These are phyloP conservation scores for Cyanistes caeruleus DNA, from an alignment of 2,113 vertebrate genomes.

Conservation along the genomic window DNA sequence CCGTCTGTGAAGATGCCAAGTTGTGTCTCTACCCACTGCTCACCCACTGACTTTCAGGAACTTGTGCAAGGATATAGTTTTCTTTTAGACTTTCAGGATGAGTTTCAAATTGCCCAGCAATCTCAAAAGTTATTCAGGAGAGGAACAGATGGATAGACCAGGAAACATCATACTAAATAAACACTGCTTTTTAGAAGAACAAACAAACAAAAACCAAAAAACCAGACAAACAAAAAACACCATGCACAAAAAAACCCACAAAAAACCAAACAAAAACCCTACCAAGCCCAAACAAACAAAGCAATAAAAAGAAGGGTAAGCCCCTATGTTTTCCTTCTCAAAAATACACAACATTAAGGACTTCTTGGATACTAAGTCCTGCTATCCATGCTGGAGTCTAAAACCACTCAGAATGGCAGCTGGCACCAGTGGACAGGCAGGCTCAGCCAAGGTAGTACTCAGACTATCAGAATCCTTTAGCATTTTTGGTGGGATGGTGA, in stretches of 20 bases:
- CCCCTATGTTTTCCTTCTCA: not conserved
- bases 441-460: not conserved
- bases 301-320: not conserved
- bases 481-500: conserved; percentile 49
- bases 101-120: not conserved
- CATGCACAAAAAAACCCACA: not conserved
- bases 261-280: not conserved
- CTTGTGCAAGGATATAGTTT: conserved; percentile 25
- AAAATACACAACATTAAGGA: not conserved
- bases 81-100: not conserved
- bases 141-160: not conserved
- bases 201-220: not conserved
- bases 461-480: not conserved
- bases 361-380: not conserved
- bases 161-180: not conserved
- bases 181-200: not conserved
- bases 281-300: not conserved
- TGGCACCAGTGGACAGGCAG: not conserved
- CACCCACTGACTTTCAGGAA: conserved; percentile 38
- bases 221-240: no score
- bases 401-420: not conserved
- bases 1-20: not conserved
- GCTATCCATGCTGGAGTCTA: not conserved
- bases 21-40: not conserved
- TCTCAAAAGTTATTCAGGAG: not conserved